Base-by-base conservation (phyloP, 2,888 invertebrate species). In the Orgyia antiqua region DNA sequence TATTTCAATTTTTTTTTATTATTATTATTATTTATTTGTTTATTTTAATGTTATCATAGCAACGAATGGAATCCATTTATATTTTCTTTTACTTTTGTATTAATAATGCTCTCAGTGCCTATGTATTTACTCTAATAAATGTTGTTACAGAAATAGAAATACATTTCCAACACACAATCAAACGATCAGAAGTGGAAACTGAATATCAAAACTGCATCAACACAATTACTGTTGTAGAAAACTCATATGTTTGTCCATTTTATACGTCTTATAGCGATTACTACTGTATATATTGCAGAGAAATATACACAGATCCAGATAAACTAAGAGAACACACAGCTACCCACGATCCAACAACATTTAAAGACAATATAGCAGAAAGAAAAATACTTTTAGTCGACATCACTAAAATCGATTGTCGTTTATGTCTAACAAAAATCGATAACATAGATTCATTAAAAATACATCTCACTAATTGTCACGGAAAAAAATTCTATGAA, bases 201-300 rank as follows among this genome's bases (percentile, higher is more conserved):
- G 72, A 74, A n/a, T 41, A 54, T 3, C 68, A 67, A 38, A 38
- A 57, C 0, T 60, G 60, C 13, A 47, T 49, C 1, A 79, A 83
- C 41, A 61, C 71, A 0, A 48, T 66, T 0, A 58, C 58, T 0
- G 50, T 82, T 8, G 70, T 82, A 0, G 75, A 79, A 25, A 70
- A 68, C 30, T 79, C 82, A 0, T 80, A 58, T 24, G 75, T 70
- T 0, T 79, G 80, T 21, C 82, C 82, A 0, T 83, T 83, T 38
- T 68, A 68, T 18, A 72, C 73, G 0, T 71, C 72, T 0, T 78
- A 72, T 39, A 78, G 79, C 28, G 76, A 79, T 24, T 75, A 68
- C 36, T 63, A 59, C 39, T 76, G 76, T 27, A 63, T 75, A 1
- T 83, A 75, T 40, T 83, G 83, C 31, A 47, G 68, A 0, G 61